Conservation (phyloP, 2,113 vertebrate genomes). For the Prietella phreatophila region DNA sequence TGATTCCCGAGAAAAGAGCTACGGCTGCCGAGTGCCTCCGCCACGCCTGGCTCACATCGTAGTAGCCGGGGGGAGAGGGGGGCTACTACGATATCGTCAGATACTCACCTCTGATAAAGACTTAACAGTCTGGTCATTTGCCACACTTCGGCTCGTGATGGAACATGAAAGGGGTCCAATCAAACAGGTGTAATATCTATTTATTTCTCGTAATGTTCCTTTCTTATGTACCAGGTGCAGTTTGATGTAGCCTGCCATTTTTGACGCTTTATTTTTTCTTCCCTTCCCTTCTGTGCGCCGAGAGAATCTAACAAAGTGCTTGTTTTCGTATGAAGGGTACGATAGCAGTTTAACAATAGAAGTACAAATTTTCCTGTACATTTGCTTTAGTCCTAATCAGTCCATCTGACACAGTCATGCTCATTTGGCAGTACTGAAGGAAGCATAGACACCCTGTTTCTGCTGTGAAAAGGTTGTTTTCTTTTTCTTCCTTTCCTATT, state of each 20-base stretch:
- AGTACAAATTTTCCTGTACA: neutral
- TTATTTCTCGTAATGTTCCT: conserved; percentile 47
- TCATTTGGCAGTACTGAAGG: conserved; percentile 5
- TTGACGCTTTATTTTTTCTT: conserved; percentile 30
- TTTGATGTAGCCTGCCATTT: conserved; percentile 19
- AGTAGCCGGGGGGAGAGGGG: conserved; percentile 50
- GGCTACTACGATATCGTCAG: neutral
- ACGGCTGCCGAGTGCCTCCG: conserved; percentile 91
- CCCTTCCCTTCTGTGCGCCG: neutral
- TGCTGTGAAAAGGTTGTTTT: neutral
- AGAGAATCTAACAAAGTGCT: conserved; percentile 11
- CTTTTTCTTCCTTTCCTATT: neutral
- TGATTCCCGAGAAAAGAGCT: conserved; percentile 89
- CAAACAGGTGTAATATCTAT: conserved; percentile 46
- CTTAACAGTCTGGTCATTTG: conserved; percentile 45
- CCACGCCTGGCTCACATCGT: conserved; percentile 88
- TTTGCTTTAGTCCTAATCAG: neutral
- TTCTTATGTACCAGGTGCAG: conserved; percentile 52
- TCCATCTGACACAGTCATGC: neutral
- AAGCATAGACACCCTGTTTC: neutral
- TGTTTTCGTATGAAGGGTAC: conserved; percentile 31
- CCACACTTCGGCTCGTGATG: conserved; percentile 49
- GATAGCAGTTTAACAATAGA: neutral
- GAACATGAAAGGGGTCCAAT: conserved; percentile 45
- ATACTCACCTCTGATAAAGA: conserved; percentile 19